Evolutionary conservation across 2,113 vertebrate genomes (phyloP).

Genomic region (Nymphicus hollandicus): DNA sequence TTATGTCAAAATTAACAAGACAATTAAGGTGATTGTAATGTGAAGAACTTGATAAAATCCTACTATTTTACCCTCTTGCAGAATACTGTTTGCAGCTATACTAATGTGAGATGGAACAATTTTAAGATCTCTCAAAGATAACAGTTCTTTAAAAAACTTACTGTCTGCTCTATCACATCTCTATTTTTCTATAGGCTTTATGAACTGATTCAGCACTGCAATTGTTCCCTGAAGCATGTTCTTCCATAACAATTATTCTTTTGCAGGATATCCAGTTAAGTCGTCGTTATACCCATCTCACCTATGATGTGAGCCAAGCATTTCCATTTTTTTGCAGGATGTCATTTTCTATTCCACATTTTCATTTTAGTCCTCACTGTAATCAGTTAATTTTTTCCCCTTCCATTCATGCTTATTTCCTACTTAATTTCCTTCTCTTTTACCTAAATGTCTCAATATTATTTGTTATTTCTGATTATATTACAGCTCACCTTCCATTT

Average conservation of each 20-base stretch:
- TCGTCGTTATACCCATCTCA: neutral
- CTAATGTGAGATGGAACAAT: neutral
- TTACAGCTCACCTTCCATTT: slow-evolving; percentile 8
- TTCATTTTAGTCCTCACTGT: neutral
- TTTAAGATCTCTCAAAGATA: neutral
- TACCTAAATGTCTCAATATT: neutral
- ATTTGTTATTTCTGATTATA: slow-evolving; percentile 1
- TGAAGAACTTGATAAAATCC: slow-evolving; percentile 1
- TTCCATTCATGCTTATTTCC: neutral
- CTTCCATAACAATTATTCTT: slow-evolving; percentile 14
- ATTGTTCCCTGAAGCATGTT: neutral
- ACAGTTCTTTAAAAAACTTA: neutral
- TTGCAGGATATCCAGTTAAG: neutral
- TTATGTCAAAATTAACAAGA: neutral
- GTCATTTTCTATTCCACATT: neutral
- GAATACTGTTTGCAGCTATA: neutral
- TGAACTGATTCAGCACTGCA: neutral
- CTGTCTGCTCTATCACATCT: neutral
- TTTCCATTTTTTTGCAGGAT: neutral
- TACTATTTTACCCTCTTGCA: neutral
- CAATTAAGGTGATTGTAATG: neutral
- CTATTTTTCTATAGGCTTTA: neutral
- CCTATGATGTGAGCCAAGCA: neutral
- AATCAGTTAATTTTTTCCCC: neutral
- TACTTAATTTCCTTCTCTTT: slow-evolving; percentile 14